phyloP scores from a whole-genome alignment of 2,113 vertebrate species.

The Megaptera novaeangliae region DNA sequence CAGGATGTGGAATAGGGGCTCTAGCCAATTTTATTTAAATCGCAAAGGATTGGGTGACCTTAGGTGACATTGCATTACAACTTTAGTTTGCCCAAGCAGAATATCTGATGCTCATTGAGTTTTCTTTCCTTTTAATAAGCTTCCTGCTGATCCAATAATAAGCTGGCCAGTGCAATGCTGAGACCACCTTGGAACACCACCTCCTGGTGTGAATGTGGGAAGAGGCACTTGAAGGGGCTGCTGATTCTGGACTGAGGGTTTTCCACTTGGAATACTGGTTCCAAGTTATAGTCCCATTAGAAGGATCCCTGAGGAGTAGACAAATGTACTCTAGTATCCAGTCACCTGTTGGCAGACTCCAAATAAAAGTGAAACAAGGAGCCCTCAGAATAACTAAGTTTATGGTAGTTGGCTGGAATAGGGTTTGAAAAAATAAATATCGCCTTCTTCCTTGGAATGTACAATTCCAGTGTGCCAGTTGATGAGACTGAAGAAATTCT shows the following conservation, averaged over 20 bases:
- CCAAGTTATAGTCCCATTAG: background rate
- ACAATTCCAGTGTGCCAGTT: background rate
- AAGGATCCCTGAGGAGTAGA: background rate
- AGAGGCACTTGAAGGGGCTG: background rate
- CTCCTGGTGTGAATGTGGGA: slow-evolving; percentile 24
- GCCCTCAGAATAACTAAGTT: slow-evolving; percentile 39
- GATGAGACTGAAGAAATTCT: slow-evolving; percentile 51
- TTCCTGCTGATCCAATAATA: background rate
- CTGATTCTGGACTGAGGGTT: slow-evolving; percentile 7
- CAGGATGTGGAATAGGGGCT: background rate
- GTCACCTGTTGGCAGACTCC: slow-evolving; percentile 48
- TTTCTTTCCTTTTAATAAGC: background rate
- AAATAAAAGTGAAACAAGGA: background rate
- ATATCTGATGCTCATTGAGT: background rate
- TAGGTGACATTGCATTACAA: background rate
- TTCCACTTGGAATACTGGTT: background rate
- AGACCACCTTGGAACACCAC: background rate
- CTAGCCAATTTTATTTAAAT: slow-evolving; percentile 43
- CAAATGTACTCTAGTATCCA: background rate
- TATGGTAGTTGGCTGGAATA: slow-evolving; percentile 37
- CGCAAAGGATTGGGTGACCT: slow-evolving; percentile 16
- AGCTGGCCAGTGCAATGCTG: background rate
- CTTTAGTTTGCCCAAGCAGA: background rate
- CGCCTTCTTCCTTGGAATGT: slow-evolving; percentile 29
- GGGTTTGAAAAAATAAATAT: slow-evolving; percentile 59